Evolutionary conservation across 2,797 vertebrate genomes (phyloP).

Genomic region (Pangasius krempfi): DNA sequence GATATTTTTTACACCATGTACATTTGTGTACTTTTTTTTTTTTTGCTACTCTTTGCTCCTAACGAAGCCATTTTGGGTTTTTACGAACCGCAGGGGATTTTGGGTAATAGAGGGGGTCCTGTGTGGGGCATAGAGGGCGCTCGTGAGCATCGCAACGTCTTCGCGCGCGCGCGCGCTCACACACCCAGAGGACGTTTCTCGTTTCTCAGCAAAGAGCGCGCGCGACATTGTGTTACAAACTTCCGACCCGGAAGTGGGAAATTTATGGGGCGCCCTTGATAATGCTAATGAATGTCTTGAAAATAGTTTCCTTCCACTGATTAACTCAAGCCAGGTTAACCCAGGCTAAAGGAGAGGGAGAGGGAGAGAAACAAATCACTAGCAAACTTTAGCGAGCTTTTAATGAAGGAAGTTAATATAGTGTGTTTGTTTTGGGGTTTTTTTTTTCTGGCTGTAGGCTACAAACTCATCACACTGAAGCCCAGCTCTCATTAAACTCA

Average conservation of each 20-base stretch:
- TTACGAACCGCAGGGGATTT: background rate
- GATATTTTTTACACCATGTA: background rate
- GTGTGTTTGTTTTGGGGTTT: background rate
- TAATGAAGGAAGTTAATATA: constrained; percentile 20
- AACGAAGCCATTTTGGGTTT: background rate
- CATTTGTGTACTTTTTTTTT: background rate
- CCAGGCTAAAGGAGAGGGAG: background rate
- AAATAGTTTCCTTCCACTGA: background rate
- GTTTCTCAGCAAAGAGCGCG: background rate
- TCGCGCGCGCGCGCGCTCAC: background rate
- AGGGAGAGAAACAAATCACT: background rate
- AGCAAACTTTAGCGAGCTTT: background rate
- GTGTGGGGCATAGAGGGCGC: background rate
- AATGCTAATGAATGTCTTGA: background rate
- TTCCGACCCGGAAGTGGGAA: background rate
- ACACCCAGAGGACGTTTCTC: background rate
- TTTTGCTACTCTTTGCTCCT: background rate
- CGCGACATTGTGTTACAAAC: background rate
- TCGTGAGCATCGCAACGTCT: background rate
- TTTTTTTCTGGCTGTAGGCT: background rate
- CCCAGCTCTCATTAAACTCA: constrained; percentile 3
- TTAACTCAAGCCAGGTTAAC: background rate
- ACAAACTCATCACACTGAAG: constrained; percentile 6
- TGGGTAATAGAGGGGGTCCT: background rate
- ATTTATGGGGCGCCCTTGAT: background rate